Conservation (phyloP, 2,797 vertebrate species). For the Apogon talboti region DNA sequence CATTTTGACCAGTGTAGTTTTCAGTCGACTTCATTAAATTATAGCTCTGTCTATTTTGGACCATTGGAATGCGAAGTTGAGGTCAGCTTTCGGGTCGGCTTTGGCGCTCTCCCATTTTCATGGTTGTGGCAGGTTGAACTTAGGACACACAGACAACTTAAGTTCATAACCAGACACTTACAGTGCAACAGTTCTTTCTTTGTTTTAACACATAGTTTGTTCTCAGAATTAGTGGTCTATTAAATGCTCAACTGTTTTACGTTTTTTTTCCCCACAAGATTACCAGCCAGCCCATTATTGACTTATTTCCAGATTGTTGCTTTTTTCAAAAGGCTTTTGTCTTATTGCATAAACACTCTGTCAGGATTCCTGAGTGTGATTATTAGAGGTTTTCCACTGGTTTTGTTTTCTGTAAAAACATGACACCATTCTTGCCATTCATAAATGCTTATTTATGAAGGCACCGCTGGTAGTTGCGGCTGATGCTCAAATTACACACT, state of each 20-base stretch:
- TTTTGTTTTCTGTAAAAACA: slow-evolving; percentile 35
- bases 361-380: slow-evolving; percentile 5
- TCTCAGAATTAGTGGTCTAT: background rate
- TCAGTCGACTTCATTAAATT: slow-evolving; percentile 65
- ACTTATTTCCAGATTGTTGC: slow-evolving; percentile 1
- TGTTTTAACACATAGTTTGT: background rate
- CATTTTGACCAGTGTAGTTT: slow-evolving; percentile 49
- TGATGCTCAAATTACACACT: slow-evolving; percentile 32
- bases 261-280: background rate
- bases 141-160: slow-evolving; percentile 34
- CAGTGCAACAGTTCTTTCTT: background rate
- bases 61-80: slow-evolving; percentile 64
- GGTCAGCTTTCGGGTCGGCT: slow-evolving; percentile 64
- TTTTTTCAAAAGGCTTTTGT: background rate
- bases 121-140: slow-evolving; percentile 38
- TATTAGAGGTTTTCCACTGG: slow-evolving; percentile 5
- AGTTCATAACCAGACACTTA: slow-evolving; percentile 24
- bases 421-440: slow-evolving; percentile 11
- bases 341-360: slow-evolving; percentile 4
- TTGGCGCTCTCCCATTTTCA: slow-evolving; percentile 27
- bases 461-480: slow-evolving; percentile 2
- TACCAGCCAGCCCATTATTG: background rate
- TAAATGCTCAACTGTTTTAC: background rate
- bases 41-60: slow-evolving; percentile 79
- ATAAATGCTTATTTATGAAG: slow-evolving; percentile 33